A percentile compares a stretch with the other conserved stretches of the same genome.
phyloP scores from a whole-genome alignment of 2,113 vertebrate genomes.

The Microtus pennsylvanicus region DNA sequence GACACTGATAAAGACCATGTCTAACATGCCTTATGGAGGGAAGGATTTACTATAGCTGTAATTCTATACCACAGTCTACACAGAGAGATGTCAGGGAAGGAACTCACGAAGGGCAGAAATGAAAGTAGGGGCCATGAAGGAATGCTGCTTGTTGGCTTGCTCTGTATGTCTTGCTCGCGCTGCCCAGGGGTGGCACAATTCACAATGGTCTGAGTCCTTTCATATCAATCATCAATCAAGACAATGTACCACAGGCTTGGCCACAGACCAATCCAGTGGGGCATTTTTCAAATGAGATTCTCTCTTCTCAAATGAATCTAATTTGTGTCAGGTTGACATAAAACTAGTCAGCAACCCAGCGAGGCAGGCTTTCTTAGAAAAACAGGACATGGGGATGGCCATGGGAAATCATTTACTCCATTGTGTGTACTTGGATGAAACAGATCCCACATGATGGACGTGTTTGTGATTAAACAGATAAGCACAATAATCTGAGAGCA shows the following conservation, averaged over 20 bases:
- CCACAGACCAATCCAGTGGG: no score
- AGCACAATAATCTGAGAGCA: background rate
- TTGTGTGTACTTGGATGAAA: rapidly evolving
- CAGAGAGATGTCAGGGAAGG: background rate
- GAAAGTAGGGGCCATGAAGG: background rate
- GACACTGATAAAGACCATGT: background rate
- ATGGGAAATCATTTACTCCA: background rate
- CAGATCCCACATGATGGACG: background rate
- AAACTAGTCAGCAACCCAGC: background rate
- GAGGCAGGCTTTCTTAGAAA: background rate
- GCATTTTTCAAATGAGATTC: background rate
- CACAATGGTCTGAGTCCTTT: no score
- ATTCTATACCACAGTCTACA: background rate
- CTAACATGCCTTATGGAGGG: background rate
- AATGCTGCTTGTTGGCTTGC: background rate
- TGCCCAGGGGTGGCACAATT: background rate
- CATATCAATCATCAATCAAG: background rate
- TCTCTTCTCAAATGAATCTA: background rate
- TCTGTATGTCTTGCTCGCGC: background rate
- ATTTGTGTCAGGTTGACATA: background rate
- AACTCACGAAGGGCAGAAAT: background rate
- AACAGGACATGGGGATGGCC: background rate
- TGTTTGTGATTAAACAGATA: background rate
- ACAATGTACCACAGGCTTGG: background rate
- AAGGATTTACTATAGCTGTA: background rate